Conservation (phyloP, 64 coral and sea anemone genomes). For the Pocillopora verrucosa region DNA sequence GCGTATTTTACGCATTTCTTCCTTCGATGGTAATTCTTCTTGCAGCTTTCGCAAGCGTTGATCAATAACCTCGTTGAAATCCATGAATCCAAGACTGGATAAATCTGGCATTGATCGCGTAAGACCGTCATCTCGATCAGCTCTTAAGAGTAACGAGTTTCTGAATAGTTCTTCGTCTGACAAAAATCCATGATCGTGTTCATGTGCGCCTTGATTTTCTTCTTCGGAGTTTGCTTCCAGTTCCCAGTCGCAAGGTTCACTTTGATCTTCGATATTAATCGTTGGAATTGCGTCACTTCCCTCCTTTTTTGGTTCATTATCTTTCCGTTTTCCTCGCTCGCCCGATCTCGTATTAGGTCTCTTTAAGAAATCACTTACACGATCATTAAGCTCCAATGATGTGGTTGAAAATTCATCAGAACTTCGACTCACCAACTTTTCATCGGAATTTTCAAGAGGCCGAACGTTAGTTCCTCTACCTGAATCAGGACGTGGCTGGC, state of each 20-base stretch:
- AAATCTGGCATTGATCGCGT: constrained; percentile 65
- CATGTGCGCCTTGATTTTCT: neutral
- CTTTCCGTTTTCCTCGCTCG: neutral
- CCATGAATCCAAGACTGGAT: constrained; percentile 81
- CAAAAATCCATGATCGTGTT: neutral
- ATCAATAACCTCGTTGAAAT: constrained; percentile 93
- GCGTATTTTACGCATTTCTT: constrained; percentile 83
- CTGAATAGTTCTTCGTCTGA: constrained; percentile 62
- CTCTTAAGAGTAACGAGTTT: constrained; percentile 72
- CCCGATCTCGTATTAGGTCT: constrained; percentile 48
- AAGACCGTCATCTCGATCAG: constrained; percentile 32
- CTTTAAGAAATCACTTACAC: constrained; percentile 69
- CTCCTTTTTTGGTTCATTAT: neutral
- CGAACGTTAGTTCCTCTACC: neutral
- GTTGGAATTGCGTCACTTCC: neutral
- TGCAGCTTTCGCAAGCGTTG: constrained; percentile 55
- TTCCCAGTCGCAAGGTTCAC: neutral
- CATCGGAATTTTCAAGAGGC: neutral
- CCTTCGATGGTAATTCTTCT: constrained; percentile 64
- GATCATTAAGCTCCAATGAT: constrained; percentile 36
- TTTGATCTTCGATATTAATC: constrained; percentile 9
- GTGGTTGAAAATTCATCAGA: neutral
- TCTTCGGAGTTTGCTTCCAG: neutral
- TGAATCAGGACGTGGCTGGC: neutral
- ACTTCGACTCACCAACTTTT: neutral